Evolutionary conservation across 2,113 vertebrate species (phyloP).

Genomic region (Hypanus sabinus): DNA sequence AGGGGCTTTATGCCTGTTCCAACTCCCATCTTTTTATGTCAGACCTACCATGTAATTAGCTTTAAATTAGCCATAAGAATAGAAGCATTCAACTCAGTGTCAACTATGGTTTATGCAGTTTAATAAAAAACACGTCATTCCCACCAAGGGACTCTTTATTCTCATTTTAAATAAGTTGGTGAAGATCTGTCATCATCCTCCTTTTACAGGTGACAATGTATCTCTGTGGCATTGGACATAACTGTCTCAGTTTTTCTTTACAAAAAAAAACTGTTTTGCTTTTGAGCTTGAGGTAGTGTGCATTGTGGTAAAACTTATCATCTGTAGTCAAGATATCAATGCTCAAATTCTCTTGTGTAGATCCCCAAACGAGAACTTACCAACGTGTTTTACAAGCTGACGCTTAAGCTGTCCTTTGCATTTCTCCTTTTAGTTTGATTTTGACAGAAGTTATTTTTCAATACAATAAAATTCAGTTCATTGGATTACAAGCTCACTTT

Average conservation of each 20-base stretch:
- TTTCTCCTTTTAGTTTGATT: background rate
- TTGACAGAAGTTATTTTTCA: slow-evolving; percentile 11
- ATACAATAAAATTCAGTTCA: background rate
- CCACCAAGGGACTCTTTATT: background rate
- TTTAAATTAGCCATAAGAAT: background rate
- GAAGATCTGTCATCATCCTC: background rate
- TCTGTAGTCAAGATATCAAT: background rate
- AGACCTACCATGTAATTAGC: background rate
- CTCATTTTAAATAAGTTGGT: background rate
- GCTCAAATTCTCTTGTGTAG: background rate
- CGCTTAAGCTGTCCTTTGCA: background rate
- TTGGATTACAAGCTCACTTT: background rate
- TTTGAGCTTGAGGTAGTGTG: background rate
- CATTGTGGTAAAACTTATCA: background rate
- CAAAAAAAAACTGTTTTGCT: background rate
- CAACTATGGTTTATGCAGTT: background rate
- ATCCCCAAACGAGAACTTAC: background rate
- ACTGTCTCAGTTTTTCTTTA: too few species aligned
- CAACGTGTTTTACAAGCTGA: background rate
- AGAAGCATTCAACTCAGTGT: background rate
- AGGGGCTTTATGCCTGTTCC: too few species aligned
- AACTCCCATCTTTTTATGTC: too few species aligned
- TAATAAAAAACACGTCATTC: background rate
- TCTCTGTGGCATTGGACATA: background rate
- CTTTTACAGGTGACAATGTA: background rate